Evolutionary conservation across 2,888 invertebrate genomes (phyloP).

Genomic region (Ectemnius continuus): DNA sequence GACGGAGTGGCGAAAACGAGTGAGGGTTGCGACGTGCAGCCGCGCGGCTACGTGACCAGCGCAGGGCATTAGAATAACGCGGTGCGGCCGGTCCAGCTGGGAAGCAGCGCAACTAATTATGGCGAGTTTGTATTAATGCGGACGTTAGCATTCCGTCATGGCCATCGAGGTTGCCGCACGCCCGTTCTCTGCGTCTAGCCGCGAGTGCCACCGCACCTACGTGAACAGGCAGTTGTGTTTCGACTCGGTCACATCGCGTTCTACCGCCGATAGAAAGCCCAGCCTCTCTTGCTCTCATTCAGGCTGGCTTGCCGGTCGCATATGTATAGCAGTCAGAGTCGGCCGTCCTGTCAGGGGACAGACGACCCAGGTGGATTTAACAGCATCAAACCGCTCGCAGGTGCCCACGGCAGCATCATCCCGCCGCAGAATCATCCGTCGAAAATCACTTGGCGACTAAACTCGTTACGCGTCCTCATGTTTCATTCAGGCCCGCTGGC

Average conservation of each 20-base stretch:
- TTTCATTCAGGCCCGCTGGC: constrained; percentile 33
- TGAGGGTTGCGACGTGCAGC: constrained; percentile 23
- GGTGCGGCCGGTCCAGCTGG: constrained; percentile 13
- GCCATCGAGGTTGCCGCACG: constrained; percentile 51
- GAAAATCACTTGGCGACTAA: constrained; percentile 40
- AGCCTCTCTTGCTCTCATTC: background rate
- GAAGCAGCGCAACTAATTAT: constrained; percentile 66
- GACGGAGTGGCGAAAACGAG: constrained; percentile 47
- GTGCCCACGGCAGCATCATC: constrained; percentile 4
- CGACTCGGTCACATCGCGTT: constrained; percentile 10
- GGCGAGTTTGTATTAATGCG: constrained; percentile 71
- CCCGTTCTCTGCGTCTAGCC: constrained; percentile 20
- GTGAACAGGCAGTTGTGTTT: constrained; percentile 16
- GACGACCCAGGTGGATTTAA: constrained; percentile 64
- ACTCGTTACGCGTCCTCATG: constrained; percentile 40
- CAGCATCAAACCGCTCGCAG: constrained; percentile 21
- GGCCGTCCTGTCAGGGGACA: constrained; percentile 40
- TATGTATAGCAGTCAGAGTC: constrained; percentile 1
- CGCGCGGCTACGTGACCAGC: constrained; percentile 36
- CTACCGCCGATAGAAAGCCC: background rate
- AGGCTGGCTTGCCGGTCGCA: background rate
- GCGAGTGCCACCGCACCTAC: constrained; percentile 26
- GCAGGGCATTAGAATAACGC: constrained; percentile 57
- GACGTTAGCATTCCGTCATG: constrained; percentile 69
- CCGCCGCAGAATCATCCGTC: constrained; percentile 25